Evolutionary conservation across 1,140 invertebrate genomes (phyloP).

Genomic region (Drosophila carrolli): DNA sequence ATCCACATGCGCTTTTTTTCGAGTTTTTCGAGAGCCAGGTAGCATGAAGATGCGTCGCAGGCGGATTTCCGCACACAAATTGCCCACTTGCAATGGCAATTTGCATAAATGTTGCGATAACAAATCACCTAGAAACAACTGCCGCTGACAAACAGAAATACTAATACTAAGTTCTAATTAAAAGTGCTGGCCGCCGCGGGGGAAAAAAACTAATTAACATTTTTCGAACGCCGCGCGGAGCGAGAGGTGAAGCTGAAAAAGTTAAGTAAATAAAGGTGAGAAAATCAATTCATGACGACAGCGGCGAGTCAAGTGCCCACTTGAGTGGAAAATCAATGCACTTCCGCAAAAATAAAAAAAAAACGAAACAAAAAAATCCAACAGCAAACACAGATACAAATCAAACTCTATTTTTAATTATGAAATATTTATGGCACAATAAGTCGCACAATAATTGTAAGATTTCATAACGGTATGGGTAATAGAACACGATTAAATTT

Average conservation of each 20-base stretch:
- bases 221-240: constrained; percentile 50
- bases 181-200: constrained; percentile 47
- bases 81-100: constrained; percentile 65
- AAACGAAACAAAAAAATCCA: not conserved
- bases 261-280: constrained; percentile 67
- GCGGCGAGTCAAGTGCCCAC: constrained; percentile 65
- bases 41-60: constrained; percentile 49
- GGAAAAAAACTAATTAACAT: constrained; percentile 66
- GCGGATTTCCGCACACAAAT: constrained; percentile 68
- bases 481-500: constrained; percentile 13
- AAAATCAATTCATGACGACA: constrained; percentile 66
- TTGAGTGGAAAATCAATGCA: constrained; percentile 82
- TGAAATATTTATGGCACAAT: constrained; percentile 29
- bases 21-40: constrained; percentile 23
- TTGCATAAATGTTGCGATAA: constrained; percentile 75
- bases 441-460: constrained; percentile 26
- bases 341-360: constrained; percentile 65
- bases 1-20: constrained; percentile 7
- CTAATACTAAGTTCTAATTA: constrained; percentile 71
- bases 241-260: constrained; percentile 26
- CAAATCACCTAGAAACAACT: constrained; percentile 54
- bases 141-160: constrained; percentile 25
- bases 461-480: constrained; percentile 15
- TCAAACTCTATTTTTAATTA: constrained; percentile 32
- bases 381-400: constrained; percentile 43